Conservation (phyloP, 2,888 invertebrate genomes). For the Acleris holmiana region DNA sequence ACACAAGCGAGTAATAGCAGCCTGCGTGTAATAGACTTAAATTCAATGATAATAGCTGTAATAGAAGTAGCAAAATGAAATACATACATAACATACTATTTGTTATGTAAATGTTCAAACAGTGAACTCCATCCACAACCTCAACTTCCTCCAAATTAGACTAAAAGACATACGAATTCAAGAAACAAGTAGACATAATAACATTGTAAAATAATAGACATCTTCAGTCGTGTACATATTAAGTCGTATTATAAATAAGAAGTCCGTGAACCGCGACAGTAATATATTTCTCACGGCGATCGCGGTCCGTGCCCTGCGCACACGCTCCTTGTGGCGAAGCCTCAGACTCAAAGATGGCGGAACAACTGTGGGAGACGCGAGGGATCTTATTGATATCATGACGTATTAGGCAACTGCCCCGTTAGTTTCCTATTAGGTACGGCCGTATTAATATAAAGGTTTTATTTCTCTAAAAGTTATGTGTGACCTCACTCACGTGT, state of each 20-base stretch:
- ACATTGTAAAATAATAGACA: slow-evolving; percentile 31
- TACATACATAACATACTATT: no score
- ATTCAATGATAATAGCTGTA: no score
- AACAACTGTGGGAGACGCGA: slow-evolving; percentile 60
- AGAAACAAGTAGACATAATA: slow-evolving; percentile 12
- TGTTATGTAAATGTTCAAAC: no score
- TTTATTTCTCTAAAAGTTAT: slow-evolving; percentile 6
- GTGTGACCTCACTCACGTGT: not conserved
- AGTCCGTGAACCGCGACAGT: slow-evolving; percentile 70
- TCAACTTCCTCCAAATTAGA: not conserved
- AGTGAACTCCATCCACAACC: no score
- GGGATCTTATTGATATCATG: slow-evolving; percentile 37
- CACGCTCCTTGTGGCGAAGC: slow-evolving; percentile 21
- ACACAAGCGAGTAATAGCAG: no score
- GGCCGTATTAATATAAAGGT: slow-evolving; percentile 11
- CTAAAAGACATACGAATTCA: not conserved
- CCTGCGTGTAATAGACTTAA: no score
- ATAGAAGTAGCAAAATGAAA: no score
- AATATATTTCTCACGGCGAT: slow-evolving; percentile 78
- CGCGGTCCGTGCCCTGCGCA: slow-evolving; percentile 45
- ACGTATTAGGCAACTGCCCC: slow-evolving; percentile 47
- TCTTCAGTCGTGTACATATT: slow-evolving; percentile 24
- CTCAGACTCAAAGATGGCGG: slow-evolving; percentile 31
- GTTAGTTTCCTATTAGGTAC: slow-evolving; percentile 33
- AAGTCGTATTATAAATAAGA: slow-evolving; percentile 47